These are phyloP conservation scores for Hartigia nigra DNA, from an alignment of 2,888 invertebrate species.

Conservation along the genomic window DNA sequence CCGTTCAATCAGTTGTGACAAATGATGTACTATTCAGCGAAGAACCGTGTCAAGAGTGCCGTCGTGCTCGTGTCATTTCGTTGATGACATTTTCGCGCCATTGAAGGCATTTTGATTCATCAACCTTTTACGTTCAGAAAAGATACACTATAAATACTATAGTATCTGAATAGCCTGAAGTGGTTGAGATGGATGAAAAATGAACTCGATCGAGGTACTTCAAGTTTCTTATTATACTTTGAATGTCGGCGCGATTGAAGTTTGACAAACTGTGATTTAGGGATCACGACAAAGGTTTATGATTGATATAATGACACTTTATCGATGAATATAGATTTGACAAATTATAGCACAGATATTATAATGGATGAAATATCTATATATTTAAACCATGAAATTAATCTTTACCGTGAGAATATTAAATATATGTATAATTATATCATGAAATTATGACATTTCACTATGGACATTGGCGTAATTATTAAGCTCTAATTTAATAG, in stretches of 20 bases:
- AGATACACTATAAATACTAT: not conserved
- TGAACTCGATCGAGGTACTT: not conserved
- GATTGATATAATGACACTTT: not conserved
- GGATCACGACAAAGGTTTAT: not conserved
- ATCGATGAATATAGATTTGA: not conserved
- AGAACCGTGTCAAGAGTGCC: not conserved
- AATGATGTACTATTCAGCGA: not conserved
- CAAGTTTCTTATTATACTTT: not conserved
- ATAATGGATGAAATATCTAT: too few species aligned
- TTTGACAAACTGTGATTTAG: not conserved
- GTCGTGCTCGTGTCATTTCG: not conserved
- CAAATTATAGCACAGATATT: not conserved
- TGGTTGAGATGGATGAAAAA: not conserved
- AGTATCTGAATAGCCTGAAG: not conserved
- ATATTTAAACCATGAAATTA: too few species aligned
- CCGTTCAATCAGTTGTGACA: not conserved
- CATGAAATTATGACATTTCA: not conserved
- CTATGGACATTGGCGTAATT: not conserved
- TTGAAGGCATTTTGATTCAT: not conserved
- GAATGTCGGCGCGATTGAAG: not conserved
- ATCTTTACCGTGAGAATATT: too few species aligned
- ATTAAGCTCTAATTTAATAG: not conserved
- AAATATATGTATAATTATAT: not conserved
- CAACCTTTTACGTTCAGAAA: not conserved
- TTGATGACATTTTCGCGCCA: not conserved